Evolutionary conservation across 2,113 vertebrate genomes (phyloP).

Genomic region (zebrafish (Danio rerio)): DNA sequence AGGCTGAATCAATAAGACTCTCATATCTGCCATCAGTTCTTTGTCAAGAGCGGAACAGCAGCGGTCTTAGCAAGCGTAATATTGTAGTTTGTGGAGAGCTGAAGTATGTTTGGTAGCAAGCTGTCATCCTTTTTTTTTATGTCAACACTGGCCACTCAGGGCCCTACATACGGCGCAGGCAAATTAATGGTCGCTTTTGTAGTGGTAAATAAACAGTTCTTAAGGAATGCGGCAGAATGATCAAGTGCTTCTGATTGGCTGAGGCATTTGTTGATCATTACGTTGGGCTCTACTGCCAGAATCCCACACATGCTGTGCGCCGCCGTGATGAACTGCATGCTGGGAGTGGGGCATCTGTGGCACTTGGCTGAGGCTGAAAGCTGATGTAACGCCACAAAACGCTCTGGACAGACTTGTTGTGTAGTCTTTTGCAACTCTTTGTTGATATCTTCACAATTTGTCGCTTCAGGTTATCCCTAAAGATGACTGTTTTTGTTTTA

Average conservation of each 20-base stretch:
- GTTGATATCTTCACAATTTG: conserved; percentile 2
- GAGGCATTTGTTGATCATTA: conserved; percentile 23
- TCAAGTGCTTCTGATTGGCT: conserved; percentile 15
- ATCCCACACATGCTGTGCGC: conserved; percentile 35
- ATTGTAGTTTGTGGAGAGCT: conserved; percentile 29
- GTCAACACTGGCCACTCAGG: background rate
- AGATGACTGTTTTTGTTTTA: background rate
- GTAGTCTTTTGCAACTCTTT: conserved; percentile 18
- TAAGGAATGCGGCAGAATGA: background rate
- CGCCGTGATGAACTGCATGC: conserved; percentile 36
- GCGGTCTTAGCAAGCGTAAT: conserved; percentile 33
- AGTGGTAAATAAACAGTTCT: background rate
- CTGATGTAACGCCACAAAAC: conserved; percentile 47
- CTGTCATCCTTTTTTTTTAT: background rate
- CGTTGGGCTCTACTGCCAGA: conserved; percentile 30
- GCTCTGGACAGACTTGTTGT: conserved; percentile 16
- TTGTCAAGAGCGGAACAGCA: conserved; percentile 28
- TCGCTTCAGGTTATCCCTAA: background rate
- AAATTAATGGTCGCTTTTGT: conserved; percentile 1
- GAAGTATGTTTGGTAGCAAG: background rate
- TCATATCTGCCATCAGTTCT: conserved; percentile 42
- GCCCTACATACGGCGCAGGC: background rate
- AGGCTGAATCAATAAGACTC: conserved; percentile 40
- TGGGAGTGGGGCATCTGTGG: conserved; percentile 50
- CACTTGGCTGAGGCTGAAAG: conserved; percentile 16